Conservation (phyloP, 2,888 invertebrate species). For the Chaitophorus viminalis region DNA sequence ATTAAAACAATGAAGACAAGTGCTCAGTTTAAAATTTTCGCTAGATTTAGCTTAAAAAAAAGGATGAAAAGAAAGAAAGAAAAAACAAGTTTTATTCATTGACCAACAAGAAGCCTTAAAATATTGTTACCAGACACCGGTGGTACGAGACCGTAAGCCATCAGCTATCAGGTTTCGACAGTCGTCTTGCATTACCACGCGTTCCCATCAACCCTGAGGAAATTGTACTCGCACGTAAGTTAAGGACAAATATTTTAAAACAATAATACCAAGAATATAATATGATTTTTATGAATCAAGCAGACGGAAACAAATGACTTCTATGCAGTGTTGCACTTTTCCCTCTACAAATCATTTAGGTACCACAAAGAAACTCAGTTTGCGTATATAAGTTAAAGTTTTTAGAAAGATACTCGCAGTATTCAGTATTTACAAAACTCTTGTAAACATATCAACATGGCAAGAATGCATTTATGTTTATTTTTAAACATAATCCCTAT, state of each 20-base stretch:
- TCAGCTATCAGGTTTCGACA: slow-evolving; percentile 52
- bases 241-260: slow-evolving; percentile 50
- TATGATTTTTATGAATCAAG: slow-evolving; percentile 52
- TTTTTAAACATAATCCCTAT: slow-evolving; percentile 19
- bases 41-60: slow-evolving; percentile 35
- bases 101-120: slow-evolving; percentile 56
- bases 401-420: slow-evolving; percentile 15
- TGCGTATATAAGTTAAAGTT: slow-evolving; percentile 39
- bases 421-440: neutral
- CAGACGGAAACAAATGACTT: slow-evolving; percentile 32
- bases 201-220: slow-evolving; percentile 58
- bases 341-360: neutral
- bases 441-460: slow-evolving; percentile 13
- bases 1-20: slow-evolving; percentile 53
- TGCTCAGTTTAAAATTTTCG: slow-evolving; percentile 30
- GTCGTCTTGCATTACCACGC: slow-evolving; percentile 58
- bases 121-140: slow-evolving; percentile 61
- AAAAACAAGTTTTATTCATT: slow-evolving; percentile 57
- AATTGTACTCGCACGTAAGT: slow-evolving; percentile 39
- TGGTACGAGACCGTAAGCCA: slow-evolving; percentile 54
- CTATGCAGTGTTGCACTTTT: slow-evolving; percentile 15
- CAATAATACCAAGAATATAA: slow-evolving; percentile 56
- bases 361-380: slow-evolving; percentile 9
- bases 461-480: neutral
- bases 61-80: slow-evolving; percentile 15